These are phyloP conservation scores for Actias luna DNA, from an alignment of 2,888 invertebrate genomes.

Conservation along the genomic window DNA sequence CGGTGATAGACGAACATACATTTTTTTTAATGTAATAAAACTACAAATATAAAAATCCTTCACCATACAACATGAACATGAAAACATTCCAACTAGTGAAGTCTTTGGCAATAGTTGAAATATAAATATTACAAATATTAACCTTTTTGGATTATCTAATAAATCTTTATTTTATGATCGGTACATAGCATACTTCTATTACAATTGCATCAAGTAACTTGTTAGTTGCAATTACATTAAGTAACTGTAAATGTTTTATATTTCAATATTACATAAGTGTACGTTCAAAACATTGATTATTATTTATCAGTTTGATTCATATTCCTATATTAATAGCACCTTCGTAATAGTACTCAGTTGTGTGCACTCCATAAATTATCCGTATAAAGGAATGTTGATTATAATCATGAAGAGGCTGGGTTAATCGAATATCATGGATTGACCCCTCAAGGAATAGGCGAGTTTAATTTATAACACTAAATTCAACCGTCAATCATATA, in stretches of 20 bases:
- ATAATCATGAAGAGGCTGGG: constrained; percentile 36
- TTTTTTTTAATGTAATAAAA: background rate
- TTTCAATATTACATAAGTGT: constrained; percentile 21
- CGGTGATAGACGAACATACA: background rate
- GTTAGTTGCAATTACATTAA: constrained; percentile 2
- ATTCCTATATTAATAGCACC: constrained; percentile 6
- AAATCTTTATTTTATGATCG: background rate
- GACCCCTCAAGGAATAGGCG: constrained; percentile 48
- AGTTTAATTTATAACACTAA: constrained; percentile 52
- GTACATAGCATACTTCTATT: background rate
- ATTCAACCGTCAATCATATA: constrained; percentile 57
- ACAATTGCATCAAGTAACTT: background rate
- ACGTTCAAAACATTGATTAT: constrained; percentile 18
- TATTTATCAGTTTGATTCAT: constrained; percentile 20
- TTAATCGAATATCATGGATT: constrained; percentile 60
- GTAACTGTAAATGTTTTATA: constrained; percentile 15
- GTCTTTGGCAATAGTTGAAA: background rate
- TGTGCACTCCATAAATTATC: constrained; percentile 32
- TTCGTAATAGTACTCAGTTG: constrained; percentile 10
- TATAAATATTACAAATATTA: background rate
- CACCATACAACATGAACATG: too few relatives aligned
- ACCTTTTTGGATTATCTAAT: background rate
- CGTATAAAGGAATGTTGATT: constrained; percentile 19
- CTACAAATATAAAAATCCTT: background rate
- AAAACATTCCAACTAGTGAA: background rate